A percentile compares a stretch with the other conserved stretches of the same genome.
Evolutionary conservation across 2,113 vertebrate genomes (phyloP).

Genomic region (Periophthalmus modestus): DNA sequence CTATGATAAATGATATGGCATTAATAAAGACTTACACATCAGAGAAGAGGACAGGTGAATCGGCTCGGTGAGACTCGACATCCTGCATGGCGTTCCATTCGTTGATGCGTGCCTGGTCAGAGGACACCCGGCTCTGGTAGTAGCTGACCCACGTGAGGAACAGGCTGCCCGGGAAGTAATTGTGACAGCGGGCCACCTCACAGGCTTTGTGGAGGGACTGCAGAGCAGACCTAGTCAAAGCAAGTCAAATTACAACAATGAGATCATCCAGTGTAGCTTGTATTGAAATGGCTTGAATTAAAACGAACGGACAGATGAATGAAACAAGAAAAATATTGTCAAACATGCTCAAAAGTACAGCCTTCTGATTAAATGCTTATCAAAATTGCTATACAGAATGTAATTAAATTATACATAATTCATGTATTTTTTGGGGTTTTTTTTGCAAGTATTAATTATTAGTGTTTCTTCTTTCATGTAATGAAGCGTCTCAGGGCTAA

Average conservation of each 20-base stretch:
- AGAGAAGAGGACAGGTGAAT: slow-evolving; percentile 94
- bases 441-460: too few relatives aligned
- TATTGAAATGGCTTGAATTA: too few relatives aligned
- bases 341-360: background rate
- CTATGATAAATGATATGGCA: too few relatives aligned
- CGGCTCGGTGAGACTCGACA: slow-evolving; percentile 92
- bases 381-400: too few relatives aligned
- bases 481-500: background rate
- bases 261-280: background rate
- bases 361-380: background rate
- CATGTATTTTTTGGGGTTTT: too few relatives aligned
- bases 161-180: slow-evolving; percentile 96
- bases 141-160: slow-evolving; percentile 99
- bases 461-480: background rate
- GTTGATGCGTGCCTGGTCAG: slow-evolving; percentile 91
- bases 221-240: slow-evolving; percentile 85
- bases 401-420: too few relatives aligned
- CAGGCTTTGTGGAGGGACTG: slow-evolving; percentile 97
- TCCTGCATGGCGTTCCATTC: slow-evolving; percentile 99
- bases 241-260: background rate
- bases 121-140: slow-evolving; percentile 95
- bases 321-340: too few relatives aligned
- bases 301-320: background rate
- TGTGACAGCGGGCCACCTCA: slow-evolving; percentile 92
- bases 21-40: slow-evolving; percentile 82